These are phyloP conservation scores for Philopedon plagiatum DNA, from an alignment of 2,888 invertebrate species.

Conservation along the genomic window DNA sequence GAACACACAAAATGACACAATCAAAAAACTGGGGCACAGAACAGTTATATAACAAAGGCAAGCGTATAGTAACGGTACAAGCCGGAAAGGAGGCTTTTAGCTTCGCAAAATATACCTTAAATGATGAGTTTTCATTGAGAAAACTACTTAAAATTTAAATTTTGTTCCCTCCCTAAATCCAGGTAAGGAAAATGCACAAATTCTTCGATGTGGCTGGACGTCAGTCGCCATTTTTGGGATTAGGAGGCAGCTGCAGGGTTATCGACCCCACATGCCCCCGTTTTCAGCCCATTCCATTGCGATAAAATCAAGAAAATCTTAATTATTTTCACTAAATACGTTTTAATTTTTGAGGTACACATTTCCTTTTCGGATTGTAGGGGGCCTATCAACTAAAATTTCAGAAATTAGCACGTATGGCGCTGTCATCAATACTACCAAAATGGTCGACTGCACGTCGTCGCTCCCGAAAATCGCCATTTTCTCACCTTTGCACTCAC, in stretches of 20 bases:
- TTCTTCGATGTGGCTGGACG: neutral
- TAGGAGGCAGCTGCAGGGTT: slow-evolving; percentile 45
- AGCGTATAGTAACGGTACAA: neutral
- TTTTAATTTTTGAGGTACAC: slow-evolving; percentile 30
- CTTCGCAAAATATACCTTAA: neutral
- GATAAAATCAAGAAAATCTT: neutral
- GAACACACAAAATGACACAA: neutral
- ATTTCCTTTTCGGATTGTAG: slow-evolving; percentile 66
- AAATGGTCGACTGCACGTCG: slow-evolving; percentile 57
- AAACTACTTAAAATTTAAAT: slow-evolving; percentile 17
- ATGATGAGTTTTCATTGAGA: neutral
- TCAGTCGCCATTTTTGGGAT: slow-evolving; percentile 43
- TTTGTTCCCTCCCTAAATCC: slow-evolving; percentile 28
- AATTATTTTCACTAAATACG: slow-evolving; percentile 6
- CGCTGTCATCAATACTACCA: slow-evolving; percentile 73
- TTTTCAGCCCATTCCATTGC: neutral
- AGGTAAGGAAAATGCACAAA: neutral
- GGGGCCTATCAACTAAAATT: slow-evolving; percentile 78
- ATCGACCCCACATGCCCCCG: slow-evolving; percentile 32
- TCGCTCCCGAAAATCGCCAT: slow-evolving; percentile 53
- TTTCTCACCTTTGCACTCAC: slow-evolving; percentile 43
- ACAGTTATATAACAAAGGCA: slow-evolving; percentile 10
- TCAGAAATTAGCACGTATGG: slow-evolving; percentile 78
- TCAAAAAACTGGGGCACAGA: neutral
- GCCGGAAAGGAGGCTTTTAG: neutral